Evolutionary conservation across 2,888 invertebrate species (phyloP).

Genomic region (Pedicia rivosa): DNA sequence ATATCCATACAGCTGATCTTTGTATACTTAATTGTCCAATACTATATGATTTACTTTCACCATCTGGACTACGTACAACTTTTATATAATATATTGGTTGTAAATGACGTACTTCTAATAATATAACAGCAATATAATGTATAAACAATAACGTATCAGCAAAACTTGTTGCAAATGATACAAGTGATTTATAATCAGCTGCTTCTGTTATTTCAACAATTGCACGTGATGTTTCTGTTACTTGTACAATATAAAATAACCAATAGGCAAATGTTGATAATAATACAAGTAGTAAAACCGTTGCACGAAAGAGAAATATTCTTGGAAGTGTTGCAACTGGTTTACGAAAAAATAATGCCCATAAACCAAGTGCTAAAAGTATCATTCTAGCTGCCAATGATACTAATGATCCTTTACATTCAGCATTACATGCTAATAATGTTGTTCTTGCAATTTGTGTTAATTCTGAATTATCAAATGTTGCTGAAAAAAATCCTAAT

Average conservation of each 20-base stretch:
- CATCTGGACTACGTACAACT: constrained; percentile 91
- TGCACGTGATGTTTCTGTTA: constrained; percentile 64
- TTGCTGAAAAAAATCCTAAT: constrained; percentile 66
- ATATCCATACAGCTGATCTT: constrained; percentile 83
- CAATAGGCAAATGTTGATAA: constrained; percentile 93
- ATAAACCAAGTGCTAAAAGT: constrained; percentile 73
- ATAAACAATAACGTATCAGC: constrained; percentile 89
- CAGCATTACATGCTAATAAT: constrained; percentile 71
- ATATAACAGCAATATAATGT: constrained; percentile 83
- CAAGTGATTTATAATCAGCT: constrained; percentile 72
- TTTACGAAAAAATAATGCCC: constrained; percentile 81
- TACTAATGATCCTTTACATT: constrained; percentile 86
- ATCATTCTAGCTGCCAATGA: constrained; percentile 84
- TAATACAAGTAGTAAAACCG: constrained; percentile 73
- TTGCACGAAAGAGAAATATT: constrained; percentile 78
- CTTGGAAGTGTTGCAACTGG: constrained; percentile 79
- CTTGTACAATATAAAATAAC: constrained; percentile 93
- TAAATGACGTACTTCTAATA: constrained; percentile 84
- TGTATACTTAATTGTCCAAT: constrained; percentile 88
- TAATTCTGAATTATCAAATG: constrained; percentile 45
- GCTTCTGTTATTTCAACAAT: constrained; percentile 65
- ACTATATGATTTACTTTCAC: constrained; percentile 74
- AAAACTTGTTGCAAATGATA: constrained; percentile 83
- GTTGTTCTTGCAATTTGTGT: constrained; percentile 52
- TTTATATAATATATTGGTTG: constrained; percentile 81